phyloP scores from a whole-genome alignment of 2,113 vertebrate genomes.

The Thermophis baileyi region DNA sequence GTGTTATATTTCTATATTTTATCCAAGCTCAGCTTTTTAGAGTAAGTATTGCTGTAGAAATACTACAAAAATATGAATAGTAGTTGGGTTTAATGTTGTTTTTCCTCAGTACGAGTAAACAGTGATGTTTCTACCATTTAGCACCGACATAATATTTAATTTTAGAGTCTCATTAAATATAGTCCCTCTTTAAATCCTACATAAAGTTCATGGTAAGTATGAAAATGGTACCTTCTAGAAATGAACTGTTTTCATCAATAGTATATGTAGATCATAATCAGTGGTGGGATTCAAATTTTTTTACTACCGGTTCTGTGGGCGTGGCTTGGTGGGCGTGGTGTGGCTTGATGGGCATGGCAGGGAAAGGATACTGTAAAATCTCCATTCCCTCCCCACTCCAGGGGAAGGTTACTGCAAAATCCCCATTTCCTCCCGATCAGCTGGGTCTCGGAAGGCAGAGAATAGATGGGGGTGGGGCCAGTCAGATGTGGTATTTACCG shows the following conservation, averaged over 20 bases:
- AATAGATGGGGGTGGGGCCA: too few relatives aligned
- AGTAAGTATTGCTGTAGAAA: not conserved
- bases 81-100: not conserved
- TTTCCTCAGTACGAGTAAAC: not conserved
- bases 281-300: too few relatives aligned
- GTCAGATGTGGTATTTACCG: too few relatives aligned
- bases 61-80: not conserved
- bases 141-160: not conserved
- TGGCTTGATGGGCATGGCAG: too few relatives aligned
- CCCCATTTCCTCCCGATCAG: too few relatives aligned
- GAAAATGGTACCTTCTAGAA: not conserved
- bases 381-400: too few relatives aligned
- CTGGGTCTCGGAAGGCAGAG: too few relatives aligned
- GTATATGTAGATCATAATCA: not conserved
- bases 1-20: not conserved
- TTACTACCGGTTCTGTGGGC: too few relatives aligned
- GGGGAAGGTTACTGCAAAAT: too few relatives aligned
- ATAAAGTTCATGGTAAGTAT: not conserved
- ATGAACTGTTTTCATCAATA: not conserved
- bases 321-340: too few relatives aligned
- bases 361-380: too few relatives aligned
- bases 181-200: not conserved
- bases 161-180: not conserved
- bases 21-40: not conserved
- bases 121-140: not conserved